A percentile compares a stretch with the other conserved stretches of the same genome.
These are phyloP conservation scores for Stegostoma tigrinum DNA, from an alignment of 2,113 vertebrate species.

Conservation along the genomic window DNA sequence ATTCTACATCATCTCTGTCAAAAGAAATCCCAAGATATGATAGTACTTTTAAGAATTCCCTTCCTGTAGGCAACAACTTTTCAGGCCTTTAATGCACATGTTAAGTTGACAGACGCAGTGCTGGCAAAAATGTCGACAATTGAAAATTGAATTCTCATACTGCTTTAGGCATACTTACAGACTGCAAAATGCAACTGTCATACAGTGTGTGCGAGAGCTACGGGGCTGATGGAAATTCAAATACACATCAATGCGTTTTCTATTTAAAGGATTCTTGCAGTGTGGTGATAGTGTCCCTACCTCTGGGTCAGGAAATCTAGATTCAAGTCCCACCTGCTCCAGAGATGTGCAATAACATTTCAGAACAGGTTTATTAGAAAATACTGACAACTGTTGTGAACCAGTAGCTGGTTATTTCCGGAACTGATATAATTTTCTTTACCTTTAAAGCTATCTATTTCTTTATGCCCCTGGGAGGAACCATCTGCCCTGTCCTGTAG, in stretches of 20 bases:
- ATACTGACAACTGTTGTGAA: neutral
- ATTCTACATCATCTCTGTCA: neutral
- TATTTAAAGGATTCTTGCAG: too few relatives aligned
- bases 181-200: neutral
- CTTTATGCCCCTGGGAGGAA: too few relatives aligned
- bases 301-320: too few relatives aligned
- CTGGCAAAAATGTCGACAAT: neutral
- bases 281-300: too few relatives aligned
- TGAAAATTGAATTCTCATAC: neutral
- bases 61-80: neutral
- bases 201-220: neutral
- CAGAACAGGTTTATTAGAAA: too few relatives aligned
- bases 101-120: neutral
- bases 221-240: neutral
- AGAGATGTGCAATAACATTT: too few relatives aligned
- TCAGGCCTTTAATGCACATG: neutral
- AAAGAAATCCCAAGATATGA: neutral
- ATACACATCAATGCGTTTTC: neutral
- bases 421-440: neutral
- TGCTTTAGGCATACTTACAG: neutral
- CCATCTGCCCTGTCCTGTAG: too few relatives aligned
- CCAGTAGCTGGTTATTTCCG: neutral
- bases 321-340: too few relatives aligned
- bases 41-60: neutral
- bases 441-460: neutral